A percentile compares a stretch with the other conserved stretches of the same genome.
Evolutionary conservation across 2,888 invertebrate genomes (phyloP).

Genomic region (Hirtodrosophila cameraria): DNA sequence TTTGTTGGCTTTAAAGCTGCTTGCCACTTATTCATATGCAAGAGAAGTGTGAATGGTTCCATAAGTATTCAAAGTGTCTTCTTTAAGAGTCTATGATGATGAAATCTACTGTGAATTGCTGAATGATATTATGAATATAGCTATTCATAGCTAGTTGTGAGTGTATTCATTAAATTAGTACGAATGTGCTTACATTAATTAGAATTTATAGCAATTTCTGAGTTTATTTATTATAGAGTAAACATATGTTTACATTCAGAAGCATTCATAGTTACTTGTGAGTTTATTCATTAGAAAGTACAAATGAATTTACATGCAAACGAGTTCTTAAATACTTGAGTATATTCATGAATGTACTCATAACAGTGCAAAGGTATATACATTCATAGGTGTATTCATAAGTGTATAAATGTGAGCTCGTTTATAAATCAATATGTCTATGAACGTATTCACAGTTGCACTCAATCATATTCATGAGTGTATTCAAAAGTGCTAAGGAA

Average conservation of each 20-base stretch:
- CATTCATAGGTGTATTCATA: neutral
- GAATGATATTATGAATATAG: too few species aligned
- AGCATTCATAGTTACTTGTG: neutral
- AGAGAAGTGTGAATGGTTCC: neutral
- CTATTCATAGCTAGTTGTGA: neutral
- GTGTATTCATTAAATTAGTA: neutral
- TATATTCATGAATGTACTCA: slow-evolving; percentile 26
- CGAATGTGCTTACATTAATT: too few species aligned
- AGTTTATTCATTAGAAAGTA: neutral
- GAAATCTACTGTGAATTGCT: too few species aligned
- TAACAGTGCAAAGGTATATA: too few species aligned
- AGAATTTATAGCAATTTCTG: neutral
- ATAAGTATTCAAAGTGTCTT: neutral
- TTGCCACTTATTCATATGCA: slow-evolving; percentile 25
- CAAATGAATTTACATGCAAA: too few species aligned
- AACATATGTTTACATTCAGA: neutral
- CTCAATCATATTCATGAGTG: slow-evolving; percentile 6
- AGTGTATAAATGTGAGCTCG: too few species aligned
- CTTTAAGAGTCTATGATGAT: too few species aligned
- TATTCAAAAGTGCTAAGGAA: slow-evolving; percentile 1
- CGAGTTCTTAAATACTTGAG: neutral
- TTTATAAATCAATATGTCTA: neutral
- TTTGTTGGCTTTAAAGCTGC: slow-evolving; percentile 4
- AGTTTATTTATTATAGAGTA: neutral
- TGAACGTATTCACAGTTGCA: neutral